Conservation (phyloP, 2,888 invertebrate genomes). For the Tuta absoluta region DNA sequence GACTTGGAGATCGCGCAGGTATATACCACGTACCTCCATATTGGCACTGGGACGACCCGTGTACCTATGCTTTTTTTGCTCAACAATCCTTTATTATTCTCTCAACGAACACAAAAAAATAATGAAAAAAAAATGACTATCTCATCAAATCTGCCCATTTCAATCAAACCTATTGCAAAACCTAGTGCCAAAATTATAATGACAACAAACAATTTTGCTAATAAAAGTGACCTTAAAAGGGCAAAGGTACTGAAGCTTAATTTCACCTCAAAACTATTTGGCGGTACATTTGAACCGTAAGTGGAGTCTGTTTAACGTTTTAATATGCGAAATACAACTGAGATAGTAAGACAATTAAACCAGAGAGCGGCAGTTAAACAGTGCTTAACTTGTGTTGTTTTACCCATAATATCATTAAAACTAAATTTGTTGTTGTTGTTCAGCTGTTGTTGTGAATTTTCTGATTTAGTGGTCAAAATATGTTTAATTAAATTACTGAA, state of each 20-base stretch:
- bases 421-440: conserved; percentile 18
- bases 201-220: not conserved
- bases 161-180: not conserved
- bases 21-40: no score
- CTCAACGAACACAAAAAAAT: no score
- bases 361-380: conserved; percentile 26
- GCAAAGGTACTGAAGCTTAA: conserved; percentile 19
- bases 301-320: conserved; percentile 24
- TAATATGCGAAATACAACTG: conserved; percentile 19
- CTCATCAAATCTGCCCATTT: not conserved
- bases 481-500: not conserved
- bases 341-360: conserved; percentile 30
- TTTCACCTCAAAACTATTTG: conserved; percentile 25
- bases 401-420: conserved; percentile 16
- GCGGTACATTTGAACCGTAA: conserved; percentile 20
- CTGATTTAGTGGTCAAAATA: not conserved
- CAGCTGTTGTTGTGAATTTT: not conserved
- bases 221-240: conserved; percentile 7
- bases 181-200: not conserved
- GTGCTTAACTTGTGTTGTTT: conserved; percentile 21
- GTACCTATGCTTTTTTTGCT: no score
- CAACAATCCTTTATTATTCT: no score
- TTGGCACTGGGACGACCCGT: no score
- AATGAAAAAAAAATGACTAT: not conserved
- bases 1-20: no score